A percentile compares a stretch with the other conserved stretches of the same genome.
Conservation (phyloP, 2,797 vertebrate genomes). For the Enteromius radiatus region DNA sequence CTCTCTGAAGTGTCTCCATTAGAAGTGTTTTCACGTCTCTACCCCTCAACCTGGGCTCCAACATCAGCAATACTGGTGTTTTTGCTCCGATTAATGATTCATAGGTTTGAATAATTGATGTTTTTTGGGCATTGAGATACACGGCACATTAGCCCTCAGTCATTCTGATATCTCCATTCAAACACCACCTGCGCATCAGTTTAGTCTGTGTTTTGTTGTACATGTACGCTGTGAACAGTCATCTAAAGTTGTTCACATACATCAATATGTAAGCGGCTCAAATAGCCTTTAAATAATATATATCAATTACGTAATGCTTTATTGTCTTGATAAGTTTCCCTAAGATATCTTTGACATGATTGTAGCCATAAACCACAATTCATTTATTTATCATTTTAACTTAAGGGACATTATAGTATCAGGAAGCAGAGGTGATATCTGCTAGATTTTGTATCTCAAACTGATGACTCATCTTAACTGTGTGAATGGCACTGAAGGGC, state of each 20-base stretch:
- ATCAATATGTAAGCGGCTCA: neutral
- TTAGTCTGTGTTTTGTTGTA: constrained; percentile 17
- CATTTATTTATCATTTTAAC: constrained; percentile 14
- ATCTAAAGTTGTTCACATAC: constrained; percentile 33
- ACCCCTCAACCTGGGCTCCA: constrained; percentile 61
- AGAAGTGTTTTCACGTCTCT: constrained; percentile 53
- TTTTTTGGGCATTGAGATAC: constrained; percentile 67
- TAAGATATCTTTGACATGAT: neutral
- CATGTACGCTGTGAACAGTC: constrained; percentile 18
- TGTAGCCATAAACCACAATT: neutral
- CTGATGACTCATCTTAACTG: constrained; percentile 22
- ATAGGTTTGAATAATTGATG: constrained; percentile 75
- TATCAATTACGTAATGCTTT: constrained; percentile 14
- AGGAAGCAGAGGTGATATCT: constrained; percentile 10
- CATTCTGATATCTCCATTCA: constrained; percentile 42
- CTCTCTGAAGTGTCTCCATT: constrained; percentile 40
- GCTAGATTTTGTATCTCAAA: constrained; percentile 13
- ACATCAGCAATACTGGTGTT: constrained; percentile 71
- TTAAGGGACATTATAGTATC: neutral
- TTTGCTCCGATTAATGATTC: constrained; percentile 71
- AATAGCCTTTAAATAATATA: constrained; percentile 34
- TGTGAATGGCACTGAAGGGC: constrained; percentile 46
- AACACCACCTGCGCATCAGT: constrained; percentile 32
- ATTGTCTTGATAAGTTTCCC: constrained; percentile 1
- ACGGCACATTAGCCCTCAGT: constrained; percentile 30